Base-by-base conservation (phyloP, 2,113 vertebrate genomes). In the Papio anubis region DNA sequence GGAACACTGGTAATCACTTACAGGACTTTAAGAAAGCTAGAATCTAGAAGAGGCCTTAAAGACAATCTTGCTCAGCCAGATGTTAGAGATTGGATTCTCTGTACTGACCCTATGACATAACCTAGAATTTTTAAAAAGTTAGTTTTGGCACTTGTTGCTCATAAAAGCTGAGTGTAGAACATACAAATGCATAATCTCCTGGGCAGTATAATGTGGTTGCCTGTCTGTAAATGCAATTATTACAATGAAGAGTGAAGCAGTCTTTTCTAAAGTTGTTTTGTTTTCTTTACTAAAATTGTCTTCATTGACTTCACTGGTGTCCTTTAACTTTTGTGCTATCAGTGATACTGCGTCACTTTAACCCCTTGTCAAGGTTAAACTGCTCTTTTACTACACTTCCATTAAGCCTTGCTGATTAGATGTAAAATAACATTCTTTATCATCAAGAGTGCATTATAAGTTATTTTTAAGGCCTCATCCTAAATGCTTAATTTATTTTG, bases 211-310 rank as follows among this genome's bases (percentile, higher is more conserved):
- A 91, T 85, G 50, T 80, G 35, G 40, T 66, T 83, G 61, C 48
- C 73, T 97, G 91, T 97, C 66, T 64, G 16, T 93, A 96, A 94
- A 76, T 86, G 52, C 89, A 88, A 91, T 91, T 95, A 95, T 82
- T 95, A 95, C 59, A 82, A 64, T 27, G n/a, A 38, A 82, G 75
- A 82, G 13, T 35, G 50, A 95, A 94, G 68, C 50, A 73, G 55
- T 18, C 50, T 94, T 70, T 93, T 89, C 73, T 91, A 61, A 90
- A 95, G 76, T 76, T 94, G 79, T 78, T 96, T 94, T 96, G 52
- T 57, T 82, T 96, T 59, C 73, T 91, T 86, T 48, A 81, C 78
- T 94, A 64, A 95, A 93, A 90, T 25, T 87, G 61, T 93, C 64
- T 80, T 91, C 72, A 88, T n/a, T 59, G 52, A 70, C 48, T 88